Base-by-base conservation (phyloP, 2,888 invertebrate genomes). In the Ormyrus nitidulus region DNA sequence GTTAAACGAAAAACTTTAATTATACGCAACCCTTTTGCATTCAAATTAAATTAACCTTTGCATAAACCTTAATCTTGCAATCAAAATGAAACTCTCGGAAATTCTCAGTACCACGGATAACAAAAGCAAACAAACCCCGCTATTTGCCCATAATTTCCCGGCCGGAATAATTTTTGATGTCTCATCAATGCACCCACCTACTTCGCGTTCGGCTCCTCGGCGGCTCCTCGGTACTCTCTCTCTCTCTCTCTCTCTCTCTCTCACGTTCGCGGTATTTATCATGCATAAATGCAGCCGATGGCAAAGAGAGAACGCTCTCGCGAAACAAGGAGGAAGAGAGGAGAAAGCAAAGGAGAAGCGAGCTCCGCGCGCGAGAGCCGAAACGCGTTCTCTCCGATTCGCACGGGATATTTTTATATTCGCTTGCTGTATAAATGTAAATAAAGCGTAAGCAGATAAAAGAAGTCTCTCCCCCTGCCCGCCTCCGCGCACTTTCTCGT, bases 361-460 rank as follows among this genome's bases (percentile, higher is more conserved):
- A 46, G 59, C 49, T 8, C 19, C 9, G 9, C 46, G 10, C 48
- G 19, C 19, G 19, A 19, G 1, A 19, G 19, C 19, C 19, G 19
- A 19, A 19, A 19, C 19, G 19, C 19, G 19, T n/a, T n/a, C 19
- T 19, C 49, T 19, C 53, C 64, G 72, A 65, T 73, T 56, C 79
- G 59, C 54, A 68, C 34, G 81, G 80, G 77, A 82, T 75, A 83
- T 83, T 84, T 84, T 83, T 84, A 84, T 84, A 84, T 83, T 83
- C 82, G 64, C 74, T 75, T 74, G 75, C 80, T 84, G 83, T 83
- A 81, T 83, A 85, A 85, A 85, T 83, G 84, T 83, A 85, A 85
- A 84, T 84, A 83, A 83, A 84, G 72, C 51, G 71, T 72, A 83
- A 84, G 84, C 83, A 84, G 83, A 84, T 76, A 79, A 75, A 79